Evolutionary conservation across 2,888 invertebrate species (phyloP), one percentile per base, ranked within the genome.

Genomic region (Rotaria socialis): DNA sequence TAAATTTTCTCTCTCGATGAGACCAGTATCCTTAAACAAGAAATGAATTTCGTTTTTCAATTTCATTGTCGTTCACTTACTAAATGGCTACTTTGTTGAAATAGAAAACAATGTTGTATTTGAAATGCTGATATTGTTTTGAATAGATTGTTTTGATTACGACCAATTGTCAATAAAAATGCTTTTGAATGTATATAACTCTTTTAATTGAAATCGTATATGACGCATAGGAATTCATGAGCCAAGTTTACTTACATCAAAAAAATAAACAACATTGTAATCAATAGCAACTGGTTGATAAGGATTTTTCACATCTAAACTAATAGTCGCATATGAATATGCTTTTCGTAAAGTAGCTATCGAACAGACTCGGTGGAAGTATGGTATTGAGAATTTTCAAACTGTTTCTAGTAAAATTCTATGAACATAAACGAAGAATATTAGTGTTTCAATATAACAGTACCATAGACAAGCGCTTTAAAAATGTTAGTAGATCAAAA

Each of bases 11-110:
- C n/a, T 1, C 11, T 80, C n/a, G 47, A 80, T 80, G 24, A 80
- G 47, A 43, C 3, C 80, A 22, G n/a, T 24, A 80, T 80, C 80
- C 80, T 80, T n/a, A 24, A 14, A 67, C 19, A 27, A 7, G 6
- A 47, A 0, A 80, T 80, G 0, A n/a, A 47, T 80, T 67, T 67
- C 27, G n/a, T 67, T 27, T 41, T 16, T 52, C 2, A 52, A 27
- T 41, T n/a, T 41, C 4, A 22, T 2, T 41, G 47, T 22, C 43
- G 8, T 47, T 5, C 43, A 80, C 80, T 47, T 80, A 80, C 80
- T 43, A 47, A 8, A 47, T 80, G 43, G 47, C 80, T 80, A 80
- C 80, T 80, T 14, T 80, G 80, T 80, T 80, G 80, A 43, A 80
- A 47, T 43, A 80, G n/a, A 43, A 80, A 80, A 80, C 41, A 80